phyloP scores from a whole-genome alignment of 1,140 invertebrate species.

The Maniola jurtina region DNA sequence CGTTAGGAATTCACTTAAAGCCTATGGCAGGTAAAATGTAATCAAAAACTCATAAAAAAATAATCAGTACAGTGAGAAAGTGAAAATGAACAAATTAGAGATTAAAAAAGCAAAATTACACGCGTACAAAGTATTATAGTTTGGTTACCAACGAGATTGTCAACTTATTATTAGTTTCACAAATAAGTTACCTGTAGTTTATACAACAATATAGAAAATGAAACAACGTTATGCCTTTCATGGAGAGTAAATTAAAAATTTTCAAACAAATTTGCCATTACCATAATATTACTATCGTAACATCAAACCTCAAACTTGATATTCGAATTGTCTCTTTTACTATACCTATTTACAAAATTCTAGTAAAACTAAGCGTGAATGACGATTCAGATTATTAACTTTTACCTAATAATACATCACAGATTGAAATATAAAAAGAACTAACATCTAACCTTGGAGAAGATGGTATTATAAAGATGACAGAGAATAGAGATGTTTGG shows the following conservation, averaged over 20 bases:
- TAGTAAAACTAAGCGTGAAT: constrained; percentile 25
- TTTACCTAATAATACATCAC: constrained; percentile 75
- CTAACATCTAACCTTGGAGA: constrained; percentile 10
- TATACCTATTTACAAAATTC: constrained; percentile 12
- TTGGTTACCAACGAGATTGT: not conserved
- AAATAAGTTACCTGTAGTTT: not conserved
- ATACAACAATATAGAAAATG: not conserved
- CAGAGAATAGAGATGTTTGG: too few relatives aligned
- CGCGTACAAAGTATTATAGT: constrained; percentile 15
- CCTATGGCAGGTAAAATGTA: constrained; percentile 72
- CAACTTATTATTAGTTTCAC: not conserved
- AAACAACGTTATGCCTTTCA: too few relatives aligned
- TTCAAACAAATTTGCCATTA: not conserved
- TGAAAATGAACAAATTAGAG: constrained; percentile 52
- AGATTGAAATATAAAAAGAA: constrained; percentile 65
- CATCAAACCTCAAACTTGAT: not conserved
- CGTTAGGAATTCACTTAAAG: constrained; percentile 62
- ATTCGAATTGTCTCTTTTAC: not conserved
- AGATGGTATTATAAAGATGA: constrained; percentile 15
- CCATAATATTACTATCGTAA: not conserved
- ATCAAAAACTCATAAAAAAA: constrained; percentile 66
- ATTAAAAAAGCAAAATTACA: constrained; percentile 44
- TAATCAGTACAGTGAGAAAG: constrained; percentile 51
- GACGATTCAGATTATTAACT: constrained; percentile 63
- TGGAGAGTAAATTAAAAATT: not conserved